Evolutionary conservation across 2,888 invertebrate genomes (phyloP).

Genomic region (Spisula subtruncata): DNA sequence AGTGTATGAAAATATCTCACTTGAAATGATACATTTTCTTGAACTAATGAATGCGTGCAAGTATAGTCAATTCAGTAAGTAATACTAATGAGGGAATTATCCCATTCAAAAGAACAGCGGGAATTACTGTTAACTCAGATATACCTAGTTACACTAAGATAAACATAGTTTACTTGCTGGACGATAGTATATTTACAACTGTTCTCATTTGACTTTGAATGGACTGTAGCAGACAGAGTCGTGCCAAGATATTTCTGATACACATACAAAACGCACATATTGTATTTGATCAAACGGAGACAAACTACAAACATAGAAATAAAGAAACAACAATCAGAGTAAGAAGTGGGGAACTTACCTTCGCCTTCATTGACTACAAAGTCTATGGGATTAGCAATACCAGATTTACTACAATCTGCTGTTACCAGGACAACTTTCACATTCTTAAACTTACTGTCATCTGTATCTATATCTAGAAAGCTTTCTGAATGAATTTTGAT

Average conservation of each 20-base stretch:
- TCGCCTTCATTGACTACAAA: conserved; percentile 87
- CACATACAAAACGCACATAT: not conserved
- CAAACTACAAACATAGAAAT: not conserved
- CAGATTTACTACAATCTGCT: conserved; percentile 86
- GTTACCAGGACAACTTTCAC: conserved; percentile 84
- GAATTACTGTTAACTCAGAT: too few species aligned
- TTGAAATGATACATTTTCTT: not conserved
- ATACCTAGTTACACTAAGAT: too few species aligned
- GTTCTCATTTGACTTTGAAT: too few species aligned
- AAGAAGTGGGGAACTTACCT: conserved; percentile 80
- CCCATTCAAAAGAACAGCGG: too few species aligned
- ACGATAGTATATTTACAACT: too few species aligned
- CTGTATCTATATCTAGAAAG: conserved; percentile 80
- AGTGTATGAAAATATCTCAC: not conserved
- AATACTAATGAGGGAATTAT: too few species aligned
- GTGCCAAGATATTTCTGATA: not conserved
- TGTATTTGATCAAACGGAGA: not conserved
- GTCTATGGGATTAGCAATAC: conserved; percentile 85
- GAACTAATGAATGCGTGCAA: not conserved
- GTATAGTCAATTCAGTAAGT: not conserved
- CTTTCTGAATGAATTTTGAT: conserved; percentile 78
- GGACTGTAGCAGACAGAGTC: not conserved
- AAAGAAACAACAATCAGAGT: not conserved
- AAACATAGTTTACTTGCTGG: too few species aligned
- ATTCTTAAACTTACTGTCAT: conserved; percentile 82